Conservation (phyloP, 2,888 invertebrate genomes). For the Euspilapteryx auroguttella region DNA sequence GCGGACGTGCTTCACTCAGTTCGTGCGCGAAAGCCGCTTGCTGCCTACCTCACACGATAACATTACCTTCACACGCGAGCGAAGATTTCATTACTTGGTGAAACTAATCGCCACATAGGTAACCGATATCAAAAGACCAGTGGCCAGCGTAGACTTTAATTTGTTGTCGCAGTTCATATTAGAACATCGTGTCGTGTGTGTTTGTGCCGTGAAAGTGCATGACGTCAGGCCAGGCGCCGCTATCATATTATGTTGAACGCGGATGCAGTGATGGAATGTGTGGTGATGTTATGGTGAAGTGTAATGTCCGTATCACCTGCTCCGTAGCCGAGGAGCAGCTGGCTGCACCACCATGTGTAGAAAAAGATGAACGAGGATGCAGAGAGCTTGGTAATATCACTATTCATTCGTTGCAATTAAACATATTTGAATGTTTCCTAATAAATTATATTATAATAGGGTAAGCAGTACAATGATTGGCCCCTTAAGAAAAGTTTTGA, state of each 20-base stretch:
- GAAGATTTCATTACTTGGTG: constrained; percentile 18
- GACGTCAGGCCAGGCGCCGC: constrained; percentile 50
- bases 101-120: constrained; percentile 31
- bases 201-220: constrained; percentile 54
- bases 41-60: constrained; percentile 49
- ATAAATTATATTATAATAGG: no score
- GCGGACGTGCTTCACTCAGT: constrained; percentile 58
- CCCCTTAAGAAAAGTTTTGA: no score
- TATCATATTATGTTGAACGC: constrained; percentile 59
- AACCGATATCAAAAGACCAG: no score
- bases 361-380: constrained; percentile 74
- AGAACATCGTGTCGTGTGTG: no score
- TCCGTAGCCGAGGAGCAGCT: constrained; percentile 29
- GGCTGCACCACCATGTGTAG: constrained; percentile 63
- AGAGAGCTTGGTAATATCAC: constrained; percentile 69
- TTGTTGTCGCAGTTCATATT: no score
- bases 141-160: no score
- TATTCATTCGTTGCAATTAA: no score
- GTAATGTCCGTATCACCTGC: constrained; percentile 44
- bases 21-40: constrained; percentile 59
- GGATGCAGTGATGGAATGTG: constrained; percentile 61
- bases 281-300: constrained; percentile 50
- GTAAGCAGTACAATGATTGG: no score
- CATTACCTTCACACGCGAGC: constrained; percentile 44
- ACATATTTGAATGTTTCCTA: no score